phyloP scores from a whole-genome alignment of 2,797 vertebrate genomes.

The Labroides dimidiatus region DNA sequence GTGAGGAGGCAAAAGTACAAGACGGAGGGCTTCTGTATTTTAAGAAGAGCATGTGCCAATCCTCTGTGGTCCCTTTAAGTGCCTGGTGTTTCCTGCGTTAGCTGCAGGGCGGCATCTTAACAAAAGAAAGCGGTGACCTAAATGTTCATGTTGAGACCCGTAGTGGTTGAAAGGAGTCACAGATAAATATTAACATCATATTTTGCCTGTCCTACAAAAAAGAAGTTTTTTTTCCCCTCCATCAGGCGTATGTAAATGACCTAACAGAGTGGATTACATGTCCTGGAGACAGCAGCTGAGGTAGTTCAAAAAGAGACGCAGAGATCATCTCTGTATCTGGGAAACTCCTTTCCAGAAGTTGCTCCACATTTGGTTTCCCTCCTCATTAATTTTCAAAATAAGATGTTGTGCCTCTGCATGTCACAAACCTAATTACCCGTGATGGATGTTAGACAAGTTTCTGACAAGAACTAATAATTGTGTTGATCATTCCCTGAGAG shows the following conservation, averaged over 20 bases:
- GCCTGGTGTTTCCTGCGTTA: slow-evolving; percentile 52
- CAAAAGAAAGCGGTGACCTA: slow-evolving; percentile 55
- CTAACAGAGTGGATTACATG: slow-evolving; percentile 48
- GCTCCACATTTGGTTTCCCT: slow-evolving; percentile 28
- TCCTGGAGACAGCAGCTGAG: slow-evolving; percentile 8
- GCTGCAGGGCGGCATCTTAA: slow-evolving; percentile 50
- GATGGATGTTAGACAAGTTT: slow-evolving; percentile 70
- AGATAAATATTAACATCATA: slow-evolving; percentile 19
- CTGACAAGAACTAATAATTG: slow-evolving; percentile 71
- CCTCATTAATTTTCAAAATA: slow-evolving; percentile 62
- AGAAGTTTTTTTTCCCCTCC: not conserved
- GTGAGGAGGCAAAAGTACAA: slow-evolving; percentile 37
- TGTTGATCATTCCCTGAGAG: slow-evolving; percentile 65
- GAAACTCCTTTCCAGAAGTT: slow-evolving; percentile 37
- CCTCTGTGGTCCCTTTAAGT: slow-evolving; percentile 43
- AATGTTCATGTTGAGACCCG: slow-evolving; percentile 53
- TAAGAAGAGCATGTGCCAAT: slow-evolving; percentile 24
- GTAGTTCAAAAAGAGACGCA: slow-evolving; percentile 25
- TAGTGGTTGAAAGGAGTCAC: slow-evolving; percentile 54
- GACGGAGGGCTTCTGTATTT: slow-evolving; percentile 35
- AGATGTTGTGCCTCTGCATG: slow-evolving; percentile 60
- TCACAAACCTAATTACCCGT: slow-evolving; percentile 67
- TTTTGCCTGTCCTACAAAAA: slow-evolving; percentile 27
- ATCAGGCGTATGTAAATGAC: slow-evolving; percentile 23
- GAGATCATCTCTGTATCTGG: slow-evolving; percentile 25